These are phyloP conservation scores for Daubentonia madagascariensis DNA, from an alignment of 2,113 vertebrate genomes.

Conservation along the genomic window DNA sequence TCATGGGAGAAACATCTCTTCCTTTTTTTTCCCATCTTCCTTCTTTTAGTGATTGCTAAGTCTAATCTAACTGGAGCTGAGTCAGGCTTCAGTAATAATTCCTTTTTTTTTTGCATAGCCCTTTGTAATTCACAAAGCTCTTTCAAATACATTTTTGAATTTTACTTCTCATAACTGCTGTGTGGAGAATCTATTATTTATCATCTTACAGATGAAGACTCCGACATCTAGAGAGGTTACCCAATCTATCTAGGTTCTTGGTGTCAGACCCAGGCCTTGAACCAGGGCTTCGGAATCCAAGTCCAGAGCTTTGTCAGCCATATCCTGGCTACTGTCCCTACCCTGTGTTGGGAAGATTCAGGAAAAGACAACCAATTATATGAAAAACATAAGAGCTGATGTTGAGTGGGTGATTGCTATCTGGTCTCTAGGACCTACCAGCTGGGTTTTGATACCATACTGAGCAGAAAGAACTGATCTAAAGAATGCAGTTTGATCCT, in stretches of 20 bases:
- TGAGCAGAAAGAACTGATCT: neutral
- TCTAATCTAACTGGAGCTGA: neutral
- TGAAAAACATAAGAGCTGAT: neutral
- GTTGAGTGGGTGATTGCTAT: neutral
- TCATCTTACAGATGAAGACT: neutral
- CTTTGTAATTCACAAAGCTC: neutral
- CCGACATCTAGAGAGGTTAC: neutral
- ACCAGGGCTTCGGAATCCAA: neutral
- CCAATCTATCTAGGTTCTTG: neutral
- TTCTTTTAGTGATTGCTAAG: neutral
- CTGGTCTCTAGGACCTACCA: neutral
- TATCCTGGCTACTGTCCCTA: neutral
- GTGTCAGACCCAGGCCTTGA: neutral
- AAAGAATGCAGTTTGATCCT: neutral
- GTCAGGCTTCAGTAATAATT: neutral
- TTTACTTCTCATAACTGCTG: neutral
- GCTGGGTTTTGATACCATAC: neutral
- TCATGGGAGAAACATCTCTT: neutral
- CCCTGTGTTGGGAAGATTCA: neutral
- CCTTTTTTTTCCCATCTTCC: neutral
- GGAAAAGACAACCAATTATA: neutral
- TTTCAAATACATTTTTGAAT: constrained; percentile 11
- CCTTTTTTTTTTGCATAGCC: neutral
- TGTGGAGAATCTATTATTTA: neutral
- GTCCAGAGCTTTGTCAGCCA: neutral